Evolutionary conservation across 2,888 invertebrate genomes (phyloP).

Genomic region (Heliconius cydno): DNA sequence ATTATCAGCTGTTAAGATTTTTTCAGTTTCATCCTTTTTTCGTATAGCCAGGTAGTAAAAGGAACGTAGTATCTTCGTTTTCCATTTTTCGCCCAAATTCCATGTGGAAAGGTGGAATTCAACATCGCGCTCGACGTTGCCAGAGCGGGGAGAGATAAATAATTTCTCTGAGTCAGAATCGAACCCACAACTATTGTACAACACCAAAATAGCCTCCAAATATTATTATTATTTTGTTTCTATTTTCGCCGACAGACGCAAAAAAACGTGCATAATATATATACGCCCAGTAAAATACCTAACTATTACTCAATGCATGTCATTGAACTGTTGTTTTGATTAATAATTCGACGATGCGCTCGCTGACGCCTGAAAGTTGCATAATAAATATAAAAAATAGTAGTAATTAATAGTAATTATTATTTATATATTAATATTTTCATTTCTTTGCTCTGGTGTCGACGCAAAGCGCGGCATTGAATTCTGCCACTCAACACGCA

Average conservation of each 20-base stretch:
- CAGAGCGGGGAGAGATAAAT: neutral
- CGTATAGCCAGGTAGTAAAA: no score
- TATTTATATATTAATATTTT: no score
- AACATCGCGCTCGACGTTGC: neutral
- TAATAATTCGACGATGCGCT: conserved; percentile 36
- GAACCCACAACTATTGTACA: neutral
- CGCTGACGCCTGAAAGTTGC: conserved; percentile 10
- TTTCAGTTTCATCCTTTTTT: no score
- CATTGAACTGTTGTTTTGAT: conserved; percentile 48
- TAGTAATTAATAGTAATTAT: neutral
- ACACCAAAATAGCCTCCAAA: neutral
- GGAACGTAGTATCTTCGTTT: no score
- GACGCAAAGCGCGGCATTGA: no score
- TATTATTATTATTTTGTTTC: neutral
- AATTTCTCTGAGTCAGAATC: neutral
- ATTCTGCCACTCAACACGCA: no score
- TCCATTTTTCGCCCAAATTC: no score
- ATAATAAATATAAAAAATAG: neutral
- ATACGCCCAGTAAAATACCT: conserved; percentile 45
- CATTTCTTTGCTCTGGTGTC: no score
- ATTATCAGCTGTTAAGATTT: no score
- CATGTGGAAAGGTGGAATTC: neutral
- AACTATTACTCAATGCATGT: conserved; percentile 49
- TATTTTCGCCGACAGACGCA: conserved; percentile 30
- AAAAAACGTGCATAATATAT: conserved; percentile 37